These are phyloP conservation scores for Hypothenemus hampei DNA, from an alignment of 1,140 invertebrate species.

Conservation along the genomic window DNA sequence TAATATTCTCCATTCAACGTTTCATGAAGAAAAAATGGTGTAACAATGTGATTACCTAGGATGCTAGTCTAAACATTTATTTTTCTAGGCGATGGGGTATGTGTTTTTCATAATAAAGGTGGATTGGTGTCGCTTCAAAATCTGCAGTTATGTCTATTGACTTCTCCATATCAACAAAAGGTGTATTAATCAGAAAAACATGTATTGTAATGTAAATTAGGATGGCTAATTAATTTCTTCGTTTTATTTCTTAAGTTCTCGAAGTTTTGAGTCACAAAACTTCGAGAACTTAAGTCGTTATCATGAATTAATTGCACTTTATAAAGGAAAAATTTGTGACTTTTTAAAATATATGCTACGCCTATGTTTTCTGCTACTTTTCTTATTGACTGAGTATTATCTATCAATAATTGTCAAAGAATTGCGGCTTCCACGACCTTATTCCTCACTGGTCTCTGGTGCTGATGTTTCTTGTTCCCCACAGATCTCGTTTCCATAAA, in stretches of 20 bases:
- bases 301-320: background rate
- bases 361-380: background rate
- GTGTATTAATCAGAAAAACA: background rate
- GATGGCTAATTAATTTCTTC: background rate
- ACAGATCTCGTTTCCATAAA: background rate
- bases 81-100: background rate
- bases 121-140: background rate
- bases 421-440: background rate
- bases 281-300: background rate
- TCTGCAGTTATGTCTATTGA: background rate
- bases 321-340: background rate
- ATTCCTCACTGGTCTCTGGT: background rate
- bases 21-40: background rate
- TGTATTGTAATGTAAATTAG: background rate
- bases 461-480: background rate
- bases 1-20: background rate
- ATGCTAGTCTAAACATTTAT: background rate
- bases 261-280: background rate
- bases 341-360: background rate
- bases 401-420: background rate
- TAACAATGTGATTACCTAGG: background rate
- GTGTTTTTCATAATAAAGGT: background rate
- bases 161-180: background rate
- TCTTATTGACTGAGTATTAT: no score
- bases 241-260: background rate